Conservation (phyloP, 2,888 invertebrate genomes). For the Sipha maydis region DNA sequence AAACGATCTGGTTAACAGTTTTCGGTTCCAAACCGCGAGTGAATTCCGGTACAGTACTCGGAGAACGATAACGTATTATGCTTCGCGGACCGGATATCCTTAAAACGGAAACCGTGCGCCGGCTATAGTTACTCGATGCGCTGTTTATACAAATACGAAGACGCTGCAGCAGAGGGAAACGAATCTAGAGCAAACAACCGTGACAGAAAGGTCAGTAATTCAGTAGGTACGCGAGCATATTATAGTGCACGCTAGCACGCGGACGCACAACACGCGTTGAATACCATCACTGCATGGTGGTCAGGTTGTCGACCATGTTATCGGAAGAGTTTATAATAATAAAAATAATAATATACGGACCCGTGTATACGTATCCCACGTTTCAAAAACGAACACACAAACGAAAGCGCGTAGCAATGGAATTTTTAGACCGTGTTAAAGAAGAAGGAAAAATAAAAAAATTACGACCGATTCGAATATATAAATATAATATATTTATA, state of each 20-base stretch:
- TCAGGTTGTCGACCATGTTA: constrained; percentile 1
- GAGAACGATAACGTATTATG: neutral
- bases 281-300: constrained; percentile 13
- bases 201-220: constrained; percentile 49
- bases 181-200: constrained; percentile 47
- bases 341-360: neutral
- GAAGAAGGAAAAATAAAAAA: neutral
- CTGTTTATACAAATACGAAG: too few species aligned
- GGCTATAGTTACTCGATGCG: too few species aligned
- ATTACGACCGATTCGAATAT: constrained; percentile 18
- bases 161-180: neutral
- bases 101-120: neutral
- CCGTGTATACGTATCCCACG: neutral
- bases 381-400: neutral
- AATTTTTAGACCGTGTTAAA: constrained; percentile 48
- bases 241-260: neutral
- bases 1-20: neutral
- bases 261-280: constrained; percentile 14
- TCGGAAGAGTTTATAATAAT: neutral
- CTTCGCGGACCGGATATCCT: constrained; percentile 21
- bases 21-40: neutral
- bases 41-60: neutral
- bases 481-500: neutral
- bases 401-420: neutral
- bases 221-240: constrained; percentile 29